Evolutionary conservation across 2,113 vertebrate species (phyloP).

Genomic region (Phyllopteryx taeniolatus): DNA sequence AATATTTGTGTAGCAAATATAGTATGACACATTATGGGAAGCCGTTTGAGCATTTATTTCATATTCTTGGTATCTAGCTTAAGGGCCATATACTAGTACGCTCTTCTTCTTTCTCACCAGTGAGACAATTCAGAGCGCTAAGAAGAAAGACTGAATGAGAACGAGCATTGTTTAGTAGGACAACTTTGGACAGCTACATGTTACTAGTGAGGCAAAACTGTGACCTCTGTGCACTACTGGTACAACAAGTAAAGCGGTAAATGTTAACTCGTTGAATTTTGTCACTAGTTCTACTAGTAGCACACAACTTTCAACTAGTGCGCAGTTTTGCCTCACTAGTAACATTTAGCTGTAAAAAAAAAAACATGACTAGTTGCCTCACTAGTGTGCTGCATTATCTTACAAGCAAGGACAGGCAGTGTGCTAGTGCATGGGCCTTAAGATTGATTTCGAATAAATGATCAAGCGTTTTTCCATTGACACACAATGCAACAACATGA

Average conservation of each 20-base stretch:
- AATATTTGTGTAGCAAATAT: conserved; percentile 5
- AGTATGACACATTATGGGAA: conserved; percentile 13
- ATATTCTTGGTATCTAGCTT: background rate
- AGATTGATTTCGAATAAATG: background rate
- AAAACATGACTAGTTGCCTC: no score
- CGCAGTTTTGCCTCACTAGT: background rate
- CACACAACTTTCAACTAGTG: background rate
- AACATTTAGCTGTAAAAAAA: background rate
- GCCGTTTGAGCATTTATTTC: background rate
- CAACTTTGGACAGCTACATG: background rate
- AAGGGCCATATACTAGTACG: no score
- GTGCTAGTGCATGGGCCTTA: background rate
- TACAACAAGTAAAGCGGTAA: background rate
- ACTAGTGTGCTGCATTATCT: no score
- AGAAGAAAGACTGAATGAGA: no score
- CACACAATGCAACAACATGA: conserved; percentile 4
- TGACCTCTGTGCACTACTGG: background rate
- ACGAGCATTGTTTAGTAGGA: no score
- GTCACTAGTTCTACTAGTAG: background rate
- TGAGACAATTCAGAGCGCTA: no score
- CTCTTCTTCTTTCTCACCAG: no score
- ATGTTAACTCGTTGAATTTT: background rate
- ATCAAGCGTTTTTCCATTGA: background rate
- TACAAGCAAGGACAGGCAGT: no score
- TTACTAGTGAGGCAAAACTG: background rate